A percentile compares a stretch with the other conserved stretches of the same genome.
Evolutionary conservation across 2,888 invertebrate species (phyloP).

Genomic region (Clivina fossor): DNA sequence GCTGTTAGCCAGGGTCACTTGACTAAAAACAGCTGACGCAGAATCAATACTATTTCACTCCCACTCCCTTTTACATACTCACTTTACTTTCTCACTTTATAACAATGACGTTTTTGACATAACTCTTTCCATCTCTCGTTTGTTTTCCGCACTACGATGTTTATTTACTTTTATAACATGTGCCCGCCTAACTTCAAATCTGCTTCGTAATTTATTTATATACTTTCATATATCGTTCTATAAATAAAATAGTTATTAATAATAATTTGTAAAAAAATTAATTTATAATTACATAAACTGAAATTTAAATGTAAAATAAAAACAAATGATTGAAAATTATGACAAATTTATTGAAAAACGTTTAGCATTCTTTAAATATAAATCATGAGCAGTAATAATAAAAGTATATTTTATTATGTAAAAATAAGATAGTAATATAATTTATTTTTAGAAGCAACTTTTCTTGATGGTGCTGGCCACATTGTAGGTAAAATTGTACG

Average conservation of each 20-base stretch:
- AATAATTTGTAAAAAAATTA: neutral
- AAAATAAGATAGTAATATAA: too few species aligned
- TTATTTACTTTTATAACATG: too few species aligned
- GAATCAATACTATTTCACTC: conserved; percentile 24
- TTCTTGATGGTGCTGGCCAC: too few species aligned
- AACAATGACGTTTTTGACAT: conserved; percentile 6
- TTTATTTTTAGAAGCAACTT: too few species aligned
- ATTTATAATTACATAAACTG: neutral
- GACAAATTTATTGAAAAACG: too few species aligned
- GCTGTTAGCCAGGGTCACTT: conserved; percentile 42
- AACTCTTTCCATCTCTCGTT: conserved; percentile 8
- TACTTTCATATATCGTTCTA: neutral
- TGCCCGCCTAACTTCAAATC: too few species aligned
- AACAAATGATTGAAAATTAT: too few species aligned
- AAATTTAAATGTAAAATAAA: too few species aligned
- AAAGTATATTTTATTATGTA: too few species aligned
- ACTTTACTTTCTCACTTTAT: conserved; percentile 10
- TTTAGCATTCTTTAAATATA: too few species aligned
- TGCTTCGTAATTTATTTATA: neutral
- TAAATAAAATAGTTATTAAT: neutral
- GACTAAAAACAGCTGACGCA: conserved; percentile 50
- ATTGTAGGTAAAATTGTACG: too few species aligned
- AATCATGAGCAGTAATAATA: too few species aligned
- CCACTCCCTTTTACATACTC: neutral
- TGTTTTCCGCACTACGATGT: neutral